phyloP scores from a whole-genome alignment of 2,113 vertebrate species.

The Cinclus cinclus region DNA sequence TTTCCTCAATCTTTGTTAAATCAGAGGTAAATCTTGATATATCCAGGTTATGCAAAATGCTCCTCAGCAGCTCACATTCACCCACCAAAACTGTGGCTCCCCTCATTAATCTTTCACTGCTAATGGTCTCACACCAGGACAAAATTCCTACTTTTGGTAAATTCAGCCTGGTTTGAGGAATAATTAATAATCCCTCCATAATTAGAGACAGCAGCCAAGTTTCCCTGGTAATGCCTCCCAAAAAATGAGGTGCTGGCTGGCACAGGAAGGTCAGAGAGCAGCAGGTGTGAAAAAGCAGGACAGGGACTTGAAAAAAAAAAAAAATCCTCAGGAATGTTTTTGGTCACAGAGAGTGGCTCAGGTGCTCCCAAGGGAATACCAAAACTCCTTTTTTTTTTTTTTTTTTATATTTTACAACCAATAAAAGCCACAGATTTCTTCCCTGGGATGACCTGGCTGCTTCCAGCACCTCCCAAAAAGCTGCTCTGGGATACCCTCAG shows the following conservation, averaged over 20 bases:
- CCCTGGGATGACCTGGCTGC: too few species aligned
- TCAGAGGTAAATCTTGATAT: background rate
- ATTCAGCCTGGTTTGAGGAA: accelerated
- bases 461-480: background rate
- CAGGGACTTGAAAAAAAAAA: background rate
- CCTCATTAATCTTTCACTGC: too few species aligned
- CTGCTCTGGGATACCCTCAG: accelerated
- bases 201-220: accelerated
- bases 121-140: accelerated
- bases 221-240: background rate
- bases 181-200: background rate
- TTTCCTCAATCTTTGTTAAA: background rate
- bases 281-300: background rate
- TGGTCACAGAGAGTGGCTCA: accelerated
- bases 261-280: too few species aligned
- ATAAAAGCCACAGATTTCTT: accelerated
- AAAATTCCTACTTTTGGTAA: accelerated
- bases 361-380: background rate
- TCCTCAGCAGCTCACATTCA: too few species aligned
- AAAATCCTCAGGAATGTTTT: too few species aligned
- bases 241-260: accelerated
- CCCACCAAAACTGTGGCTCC: background rate
- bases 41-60: background rate
- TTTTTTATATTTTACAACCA: accelerated
- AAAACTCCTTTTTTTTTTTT: accelerated